Conservation (phyloP, 2,888 invertebrate genomes). For the Liopterus haemorrhoidalis region DNA sequence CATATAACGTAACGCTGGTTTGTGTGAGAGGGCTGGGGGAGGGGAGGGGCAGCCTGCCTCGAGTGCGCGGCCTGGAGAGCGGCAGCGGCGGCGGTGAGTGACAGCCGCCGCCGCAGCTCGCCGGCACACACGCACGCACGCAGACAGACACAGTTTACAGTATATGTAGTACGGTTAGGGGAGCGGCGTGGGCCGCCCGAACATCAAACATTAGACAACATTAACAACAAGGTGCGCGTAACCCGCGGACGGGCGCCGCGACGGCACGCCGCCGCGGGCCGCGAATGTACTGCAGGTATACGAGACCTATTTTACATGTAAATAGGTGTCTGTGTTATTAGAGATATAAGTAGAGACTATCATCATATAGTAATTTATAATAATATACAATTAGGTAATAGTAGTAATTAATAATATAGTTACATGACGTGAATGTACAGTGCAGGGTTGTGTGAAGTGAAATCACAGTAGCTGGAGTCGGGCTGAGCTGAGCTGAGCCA, state of each 20-base stretch:
- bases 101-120: too few relatives aligned
- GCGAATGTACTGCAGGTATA: conserved; percentile 18
- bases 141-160: too few relatives aligned
- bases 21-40: not conserved
- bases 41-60: not conserved
- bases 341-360: too few relatives aligned
- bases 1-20: conserved; percentile 39
- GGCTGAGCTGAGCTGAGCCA: conserved; percentile 38
- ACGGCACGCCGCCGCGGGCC: conserved; percentile 6
- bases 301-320: conserved; percentile 14
- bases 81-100: too few relatives aligned
- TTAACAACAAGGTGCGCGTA: conserved; percentile 21
- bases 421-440: conserved; percentile 45
- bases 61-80: not conserved
- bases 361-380: too few relatives aligned
- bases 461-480: conserved; percentile 47
- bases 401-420: conserved; percentile 7
- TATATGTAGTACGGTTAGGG: too few relatives aligned
- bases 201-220: conserved; percentile 22
- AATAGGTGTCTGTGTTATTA: conserved; percentile 35
- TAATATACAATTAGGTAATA: conserved; percentile 27
- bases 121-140: too few relatives aligned
- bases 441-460: conserved; percentile 44
- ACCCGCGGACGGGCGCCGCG: conserved; percentile 8
- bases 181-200: conserved; percentile 2